Conservation (phyloP, 64 coral and sea anemone genomes). For the Stylophora pistillata region DNA sequence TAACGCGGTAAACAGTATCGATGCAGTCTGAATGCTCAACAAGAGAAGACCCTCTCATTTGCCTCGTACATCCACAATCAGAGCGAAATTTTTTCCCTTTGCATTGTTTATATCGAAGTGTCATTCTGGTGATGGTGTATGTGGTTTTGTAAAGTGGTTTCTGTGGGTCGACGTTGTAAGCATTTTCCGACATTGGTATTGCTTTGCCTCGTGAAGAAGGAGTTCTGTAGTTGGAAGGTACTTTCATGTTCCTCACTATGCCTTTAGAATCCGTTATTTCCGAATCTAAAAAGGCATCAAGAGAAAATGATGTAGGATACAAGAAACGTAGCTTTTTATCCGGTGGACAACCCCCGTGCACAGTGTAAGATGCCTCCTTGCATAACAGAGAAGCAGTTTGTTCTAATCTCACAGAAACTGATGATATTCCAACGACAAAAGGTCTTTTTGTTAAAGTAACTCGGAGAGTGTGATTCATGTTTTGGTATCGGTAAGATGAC, state of each 20-base stretch:
- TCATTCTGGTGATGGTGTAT: slow-evolving; percentile 70
- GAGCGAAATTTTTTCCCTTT: slow-evolving; percentile 54
- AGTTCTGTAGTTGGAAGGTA: slow-evolving; percentile 94
- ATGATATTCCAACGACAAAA: slow-evolving; percentile 64
- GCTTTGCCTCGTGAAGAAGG: slow-evolving; percentile 89
- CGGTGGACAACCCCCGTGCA: slow-evolving; percentile 89
- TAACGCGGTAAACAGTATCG: slow-evolving; percentile 77
- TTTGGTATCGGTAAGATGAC: slow-evolving; percentile 27
- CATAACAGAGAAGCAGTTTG: slow-evolving; percentile 77
- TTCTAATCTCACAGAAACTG: slow-evolving; percentile 68
- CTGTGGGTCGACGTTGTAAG: slow-evolving; percentile 90
- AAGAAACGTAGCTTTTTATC: slow-evolving; percentile 78
- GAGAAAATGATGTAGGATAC: slow-evolving; percentile 65
- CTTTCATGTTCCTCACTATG: slow-evolving; percentile 59
- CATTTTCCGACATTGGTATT: slow-evolving; percentile 86
- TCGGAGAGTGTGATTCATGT: slow-evolving; percentile 64
- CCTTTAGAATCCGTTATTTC: slow-evolving; percentile 61
- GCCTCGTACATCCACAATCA: slow-evolving; percentile 76
- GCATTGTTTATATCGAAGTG: slow-evolving; percentile 94
- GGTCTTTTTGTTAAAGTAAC: slow-evolving; percentile 67
- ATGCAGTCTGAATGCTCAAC: slow-evolving; percentile 90
- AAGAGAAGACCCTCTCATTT: slow-evolving; percentile 72
- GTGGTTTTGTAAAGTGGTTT: slow-evolving; percentile 83
- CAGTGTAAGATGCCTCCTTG: slow-evolving; percentile 50
- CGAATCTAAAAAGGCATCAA: slow-evolving; percentile 39